Conservation (phyloP, 1,140 invertebrate genomes). For the Anoplophora glabripennis region DNA sequence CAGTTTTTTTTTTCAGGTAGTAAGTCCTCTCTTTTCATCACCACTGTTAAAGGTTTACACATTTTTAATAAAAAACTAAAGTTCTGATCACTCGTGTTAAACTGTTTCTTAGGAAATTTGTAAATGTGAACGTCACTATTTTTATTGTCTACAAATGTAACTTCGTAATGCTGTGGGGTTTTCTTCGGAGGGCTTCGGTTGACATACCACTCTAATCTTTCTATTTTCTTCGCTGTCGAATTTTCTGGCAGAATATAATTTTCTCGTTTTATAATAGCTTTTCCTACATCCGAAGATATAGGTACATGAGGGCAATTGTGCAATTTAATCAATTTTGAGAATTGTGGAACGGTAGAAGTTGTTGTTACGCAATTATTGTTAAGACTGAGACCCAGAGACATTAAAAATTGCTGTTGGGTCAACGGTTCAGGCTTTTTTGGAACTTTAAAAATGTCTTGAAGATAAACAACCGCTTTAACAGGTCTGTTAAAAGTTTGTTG, state of each 20-base stretch:
- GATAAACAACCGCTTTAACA: constrained; percentile 6
- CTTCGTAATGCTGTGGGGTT: neutral
- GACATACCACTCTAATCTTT: constrained; percentile 33
- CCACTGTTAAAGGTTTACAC: constrained; percentile 28
- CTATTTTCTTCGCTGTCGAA: constrained; percentile 26
- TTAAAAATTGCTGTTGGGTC: constrained; percentile 27
- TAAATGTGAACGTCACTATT: constrained; percentile 14
- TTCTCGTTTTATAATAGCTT: constrained; percentile 24
- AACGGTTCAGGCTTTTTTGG: constrained; percentile 12
- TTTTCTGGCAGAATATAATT: constrained; percentile 26
- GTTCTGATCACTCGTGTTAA: constrained; percentile 22
- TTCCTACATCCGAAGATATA: constrained; percentile 35
- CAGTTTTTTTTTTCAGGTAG: neutral
- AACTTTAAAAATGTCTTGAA: constrained; percentile 17
- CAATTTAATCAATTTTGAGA: constrained; percentile 14
- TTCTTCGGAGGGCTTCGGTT: constrained; percentile 18
- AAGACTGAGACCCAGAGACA: constrained; percentile 12
- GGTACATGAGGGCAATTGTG: constrained; percentile 23
- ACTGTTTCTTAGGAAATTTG: constrained; percentile 33
- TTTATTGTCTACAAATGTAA: constrained; percentile 12
- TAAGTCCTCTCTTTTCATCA: constrained; percentile 22
- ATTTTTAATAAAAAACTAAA: constrained; percentile 11
- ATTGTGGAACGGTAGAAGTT: constrained; percentile 1
- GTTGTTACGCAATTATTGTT: constrained; percentile 5
- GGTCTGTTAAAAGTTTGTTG: neutral